Conservation (phyloP, 1,140 invertebrate species). For the Solenopsis fugax region DNA sequence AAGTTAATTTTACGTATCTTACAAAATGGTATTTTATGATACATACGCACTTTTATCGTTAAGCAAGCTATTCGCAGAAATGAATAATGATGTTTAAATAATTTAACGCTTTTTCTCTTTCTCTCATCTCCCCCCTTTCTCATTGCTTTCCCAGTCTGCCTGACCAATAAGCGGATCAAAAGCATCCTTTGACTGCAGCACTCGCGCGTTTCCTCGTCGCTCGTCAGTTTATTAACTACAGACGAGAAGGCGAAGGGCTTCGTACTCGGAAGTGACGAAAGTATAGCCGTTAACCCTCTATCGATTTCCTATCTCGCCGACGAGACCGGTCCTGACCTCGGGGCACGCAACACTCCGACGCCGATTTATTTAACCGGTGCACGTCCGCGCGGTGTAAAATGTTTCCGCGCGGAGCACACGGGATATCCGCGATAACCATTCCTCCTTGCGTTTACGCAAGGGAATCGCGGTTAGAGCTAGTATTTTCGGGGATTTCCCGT, state of each 20-base stretch:
- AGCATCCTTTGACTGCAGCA: constrained; percentile 70
- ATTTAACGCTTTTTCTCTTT: constrained; percentile 25
- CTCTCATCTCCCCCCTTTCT: constrained; percentile 13
- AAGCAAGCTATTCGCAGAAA: background rate
- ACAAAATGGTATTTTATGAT: background rate
- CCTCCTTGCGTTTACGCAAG: constrained; percentile 55
- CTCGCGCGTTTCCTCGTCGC: constrained; percentile 69
- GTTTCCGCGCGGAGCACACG: constrained; percentile 51
- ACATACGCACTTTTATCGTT: background rate
- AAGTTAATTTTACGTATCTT: background rate
- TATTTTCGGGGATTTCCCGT: constrained; percentile 57
- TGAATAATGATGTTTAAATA: constrained; percentile 46
- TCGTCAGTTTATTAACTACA: constrained; percentile 73
- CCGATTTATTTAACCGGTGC: constrained; percentile 66
- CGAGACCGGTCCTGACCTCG: constrained; percentile 64
- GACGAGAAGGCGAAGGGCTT: constrained; percentile 48
- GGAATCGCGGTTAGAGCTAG: constrained; percentile 40
- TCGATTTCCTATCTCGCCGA: constrained; percentile 50
- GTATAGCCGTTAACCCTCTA: constrained; percentile 60
- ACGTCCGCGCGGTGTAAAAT: constrained; percentile 67
- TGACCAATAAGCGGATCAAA: constrained; percentile 72
- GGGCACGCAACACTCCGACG: constrained; percentile 46
- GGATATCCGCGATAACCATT: constrained; percentile 67
- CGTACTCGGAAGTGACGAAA: constrained; percentile 29
- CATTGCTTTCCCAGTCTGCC: constrained; percentile 49